These are phyloP conservation scores for Damaliscus lunatus DNA, from an alignment of 2,113 vertebrate species.

Conservation along the genomic window DNA sequence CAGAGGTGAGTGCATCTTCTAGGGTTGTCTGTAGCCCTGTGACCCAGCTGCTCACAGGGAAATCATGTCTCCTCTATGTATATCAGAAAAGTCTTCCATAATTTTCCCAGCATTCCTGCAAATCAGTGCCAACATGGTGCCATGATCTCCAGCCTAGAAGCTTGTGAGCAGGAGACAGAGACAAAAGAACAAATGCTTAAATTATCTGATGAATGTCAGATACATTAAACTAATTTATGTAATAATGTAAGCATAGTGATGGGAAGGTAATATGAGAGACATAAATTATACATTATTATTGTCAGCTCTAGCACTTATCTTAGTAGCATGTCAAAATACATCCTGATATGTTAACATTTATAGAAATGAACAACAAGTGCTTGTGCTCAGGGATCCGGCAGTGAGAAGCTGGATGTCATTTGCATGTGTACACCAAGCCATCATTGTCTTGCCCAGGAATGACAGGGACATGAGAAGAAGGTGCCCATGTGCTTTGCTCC, in stretches of 20 bases:
- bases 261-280: constrained; percentile 84
- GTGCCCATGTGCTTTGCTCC: background rate
- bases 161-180: constrained; percentile 68
- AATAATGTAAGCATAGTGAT: constrained; percentile 85
- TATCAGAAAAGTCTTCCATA: constrained; percentile 62
- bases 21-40: background rate
- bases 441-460: constrained; percentile 78
- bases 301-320: constrained; percentile 85
- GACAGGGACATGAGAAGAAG: constrained; percentile 70
- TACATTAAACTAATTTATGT: constrained; percentile 87
- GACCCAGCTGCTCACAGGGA: background rate
- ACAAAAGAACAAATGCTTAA: constrained; percentile 84
- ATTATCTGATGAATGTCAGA: constrained; percentile 82
- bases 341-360: constrained; percentile 84
- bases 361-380: constrained; percentile 85
- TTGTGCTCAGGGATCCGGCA: constrained; percentile 76
- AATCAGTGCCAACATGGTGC: constrained; percentile 78
- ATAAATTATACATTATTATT: constrained; percentile 88
- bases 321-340: constrained; percentile 83
- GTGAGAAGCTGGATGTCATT: constrained; percentile 77
- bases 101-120: constrained; percentile 75
- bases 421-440: constrained; percentile 71
- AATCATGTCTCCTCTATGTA: background rate
- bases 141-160: constrained; percentile 77
- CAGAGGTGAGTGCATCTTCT: background rate